Conservation (phyloP, 2,113 vertebrate genomes). For the Craseonycteris thonglongyai region DNA sequence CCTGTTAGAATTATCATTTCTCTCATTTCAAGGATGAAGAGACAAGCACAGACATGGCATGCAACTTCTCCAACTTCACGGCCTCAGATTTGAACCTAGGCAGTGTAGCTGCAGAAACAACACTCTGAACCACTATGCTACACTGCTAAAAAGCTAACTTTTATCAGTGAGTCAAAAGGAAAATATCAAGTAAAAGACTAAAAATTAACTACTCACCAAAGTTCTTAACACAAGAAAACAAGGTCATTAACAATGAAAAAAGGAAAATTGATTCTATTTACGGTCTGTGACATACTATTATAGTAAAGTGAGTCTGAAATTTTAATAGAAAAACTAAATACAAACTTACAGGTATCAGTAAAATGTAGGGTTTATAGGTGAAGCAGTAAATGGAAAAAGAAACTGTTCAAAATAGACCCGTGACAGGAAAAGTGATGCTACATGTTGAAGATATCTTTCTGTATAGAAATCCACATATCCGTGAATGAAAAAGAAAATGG, state of each 20-base stretch:
- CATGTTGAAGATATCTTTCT: background rate
- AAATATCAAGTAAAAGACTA: background rate
- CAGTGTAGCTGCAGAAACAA: background rate
- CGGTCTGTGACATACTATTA: background rate
- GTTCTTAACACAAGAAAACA: background rate
- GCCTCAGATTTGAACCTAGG: background rate
- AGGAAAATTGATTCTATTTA: background rate
- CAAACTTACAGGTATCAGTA: background rate
- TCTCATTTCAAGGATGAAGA: background rate
- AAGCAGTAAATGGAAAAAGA: background rate
- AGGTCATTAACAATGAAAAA: background rate
- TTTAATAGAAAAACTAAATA: background rate
- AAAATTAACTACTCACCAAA: background rate
- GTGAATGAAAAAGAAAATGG: background rate
- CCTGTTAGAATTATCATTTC: background rate
- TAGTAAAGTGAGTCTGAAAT: constrained; percentile 9
- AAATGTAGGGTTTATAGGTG: background rate
- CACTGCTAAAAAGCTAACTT: background rate
- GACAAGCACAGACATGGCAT: background rate
- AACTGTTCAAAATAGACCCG: background rate
- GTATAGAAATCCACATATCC: background rate
- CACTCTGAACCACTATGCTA: background rate
- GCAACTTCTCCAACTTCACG: background rate
- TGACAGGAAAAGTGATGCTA: background rate
- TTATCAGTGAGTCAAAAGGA: background rate